Conservation (phyloP, 2,888 invertebrate species). For the Drosophila formosana region DNA sequence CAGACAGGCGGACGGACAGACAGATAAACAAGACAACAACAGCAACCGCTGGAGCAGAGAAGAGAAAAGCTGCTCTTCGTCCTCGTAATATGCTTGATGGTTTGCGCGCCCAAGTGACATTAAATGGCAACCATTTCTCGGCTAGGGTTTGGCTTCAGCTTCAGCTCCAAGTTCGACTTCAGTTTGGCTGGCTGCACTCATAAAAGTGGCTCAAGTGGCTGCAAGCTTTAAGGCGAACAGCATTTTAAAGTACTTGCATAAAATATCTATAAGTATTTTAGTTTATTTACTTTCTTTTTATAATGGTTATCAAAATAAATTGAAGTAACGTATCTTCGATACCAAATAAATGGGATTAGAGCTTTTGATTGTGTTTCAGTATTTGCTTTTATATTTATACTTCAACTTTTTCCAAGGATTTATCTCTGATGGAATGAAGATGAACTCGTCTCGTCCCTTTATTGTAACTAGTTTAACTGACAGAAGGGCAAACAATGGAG, state of each 20-base stretch:
- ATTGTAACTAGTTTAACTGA: slow-evolving; percentile 24
- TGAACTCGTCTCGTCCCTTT: slow-evolving; percentile 1
- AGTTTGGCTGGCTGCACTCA: slow-evolving; percentile 53
- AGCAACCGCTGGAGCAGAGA: slow-evolving; percentile 27
- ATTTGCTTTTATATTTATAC: slow-evolving; percentile 30
- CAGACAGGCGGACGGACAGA: slow-evolving; percentile 34
- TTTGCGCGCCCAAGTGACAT: slow-evolving; percentile 77
- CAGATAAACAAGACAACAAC: slow-evolving; percentile 49
- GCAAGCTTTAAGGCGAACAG: slow-evolving; percentile 59
- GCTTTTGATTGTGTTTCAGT: slow-evolving; percentile 57
- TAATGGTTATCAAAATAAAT: slow-evolving; percentile 73
- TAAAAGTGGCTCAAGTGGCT: slow-evolving; percentile 76
- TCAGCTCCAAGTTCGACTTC: slow-evolving; percentile 1
- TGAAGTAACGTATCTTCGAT: slow-evolving; percentile 60
- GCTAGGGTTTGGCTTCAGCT: slow-evolving; percentile 11
- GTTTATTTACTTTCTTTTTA: slow-evolving; percentile 68
- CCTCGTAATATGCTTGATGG: slow-evolving; percentile 78
- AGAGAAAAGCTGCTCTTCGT: slow-evolving; percentile 34
- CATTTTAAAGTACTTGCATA: slow-evolving; percentile 63
- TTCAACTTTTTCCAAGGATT: slow-evolving; percentile 3
- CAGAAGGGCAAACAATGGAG: not conserved
- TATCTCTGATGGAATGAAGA: slow-evolving; percentile 10
- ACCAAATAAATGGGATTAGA: slow-evolving; percentile 68
- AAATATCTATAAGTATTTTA: slow-evolving; percentile 58
- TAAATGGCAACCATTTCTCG: slow-evolving; percentile 72